Evolutionary conservation across 2,797 vertebrate species (phyloP).

Genomic region (Philypnodon macrostomus): DNA sequence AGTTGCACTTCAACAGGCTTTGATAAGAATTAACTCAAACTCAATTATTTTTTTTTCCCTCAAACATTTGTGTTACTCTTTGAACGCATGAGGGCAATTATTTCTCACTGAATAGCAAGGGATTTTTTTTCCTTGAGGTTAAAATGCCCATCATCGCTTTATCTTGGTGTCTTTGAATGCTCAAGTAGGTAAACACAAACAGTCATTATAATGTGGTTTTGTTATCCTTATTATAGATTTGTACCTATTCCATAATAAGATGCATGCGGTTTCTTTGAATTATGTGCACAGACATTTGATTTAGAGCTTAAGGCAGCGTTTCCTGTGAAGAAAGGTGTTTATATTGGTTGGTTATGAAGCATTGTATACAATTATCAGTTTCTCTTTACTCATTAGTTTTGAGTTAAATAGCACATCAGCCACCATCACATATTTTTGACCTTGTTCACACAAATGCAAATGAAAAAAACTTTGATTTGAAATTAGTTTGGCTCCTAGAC

Average conservation of each 20-base stretch:
- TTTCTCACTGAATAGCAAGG: constrained; percentile 45
- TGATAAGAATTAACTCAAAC: constrained; percentile 80
- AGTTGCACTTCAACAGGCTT: constrained; percentile 79
- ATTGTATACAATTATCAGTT: not conserved
- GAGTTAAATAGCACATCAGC: constrained; percentile 25
- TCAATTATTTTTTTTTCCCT: constrained; percentile 71
- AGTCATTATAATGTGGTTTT: constrained; percentile 13
- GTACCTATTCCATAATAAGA: constrained; percentile 13
- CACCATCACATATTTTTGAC: constrained; percentile 30
- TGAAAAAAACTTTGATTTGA: constrained; percentile 60
- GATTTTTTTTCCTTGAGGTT: constrained; percentile 38
- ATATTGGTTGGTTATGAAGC: not conserved
- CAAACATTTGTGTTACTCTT: constrained; percentile 67
- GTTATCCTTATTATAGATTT: constrained; percentile 5
- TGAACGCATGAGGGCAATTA: constrained; percentile 65
- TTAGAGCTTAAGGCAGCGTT: constrained; percentile 29
- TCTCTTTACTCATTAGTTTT: constrained; percentile 10
- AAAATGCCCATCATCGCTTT: constrained; percentile 43
- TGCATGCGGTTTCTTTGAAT: constrained; percentile 6
- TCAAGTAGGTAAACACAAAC: constrained; percentile 34
- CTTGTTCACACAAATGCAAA: constrained; percentile 63
- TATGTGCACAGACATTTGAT: constrained; percentile 7
- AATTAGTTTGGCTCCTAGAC: constrained; percentile 63
- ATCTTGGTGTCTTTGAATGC: constrained; percentile 19
- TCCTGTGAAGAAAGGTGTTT: constrained; percentile 16